These are phyloP conservation scores for Sebastes matsubarae DNA, from an alignment of 2,797 vertebrate species.

Conservation along the genomic window DNA sequence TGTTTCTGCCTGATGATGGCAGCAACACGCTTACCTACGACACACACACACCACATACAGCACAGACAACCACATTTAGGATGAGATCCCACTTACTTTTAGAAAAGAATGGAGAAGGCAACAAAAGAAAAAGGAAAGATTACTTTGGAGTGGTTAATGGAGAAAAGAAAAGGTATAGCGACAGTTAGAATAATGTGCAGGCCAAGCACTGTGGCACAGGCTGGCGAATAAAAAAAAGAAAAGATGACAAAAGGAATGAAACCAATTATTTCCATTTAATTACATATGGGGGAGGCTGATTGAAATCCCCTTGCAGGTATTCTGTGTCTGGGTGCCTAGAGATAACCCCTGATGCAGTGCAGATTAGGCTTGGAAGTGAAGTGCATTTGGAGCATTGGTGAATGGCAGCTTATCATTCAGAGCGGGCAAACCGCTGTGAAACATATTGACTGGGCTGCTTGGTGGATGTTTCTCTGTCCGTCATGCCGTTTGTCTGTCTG, in stretches of 20 bases:
- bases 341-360: slow-evolving; percentile 78
- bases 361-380: slow-evolving; percentile 70
- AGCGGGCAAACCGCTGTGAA: slow-evolving; percentile 49
- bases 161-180: slow-evolving; percentile 47
- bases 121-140: slow-evolving; percentile 74
- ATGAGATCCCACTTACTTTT: slow-evolving; percentile 78
- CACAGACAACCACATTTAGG: slow-evolving; percentile 57
- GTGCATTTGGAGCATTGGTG: slow-evolving; percentile 45
- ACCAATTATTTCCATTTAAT: slow-evolving; percentile 80
- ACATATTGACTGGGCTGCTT: slow-evolving; percentile 44
- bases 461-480: slow-evolving; percentile 41
- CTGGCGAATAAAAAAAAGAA: slow-evolving; percentile 37
- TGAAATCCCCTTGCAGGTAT: slow-evolving; percentile 74
- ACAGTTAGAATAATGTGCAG: slow-evolving; percentile 44
- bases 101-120: slow-evolving; percentile 74
- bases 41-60: slow-evolving; percentile 32
- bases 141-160: slow-evolving; percentile 71
- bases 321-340: slow-evolving; percentile 66
- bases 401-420: slow-evolving; percentile 65
- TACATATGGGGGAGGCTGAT: slow-evolving; percentile 70
- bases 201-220: slow-evolving; percentile 14
- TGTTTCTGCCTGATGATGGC: slow-evolving; percentile 82
- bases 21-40: slow-evolving; percentile 78
- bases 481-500: slow-evolving; percentile 11
- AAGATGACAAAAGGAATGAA: slow-evolving; percentile 61